Conservation (phyloP, 2,797 vertebrate genomes). For the Notolepis coatsorum region DNA sequence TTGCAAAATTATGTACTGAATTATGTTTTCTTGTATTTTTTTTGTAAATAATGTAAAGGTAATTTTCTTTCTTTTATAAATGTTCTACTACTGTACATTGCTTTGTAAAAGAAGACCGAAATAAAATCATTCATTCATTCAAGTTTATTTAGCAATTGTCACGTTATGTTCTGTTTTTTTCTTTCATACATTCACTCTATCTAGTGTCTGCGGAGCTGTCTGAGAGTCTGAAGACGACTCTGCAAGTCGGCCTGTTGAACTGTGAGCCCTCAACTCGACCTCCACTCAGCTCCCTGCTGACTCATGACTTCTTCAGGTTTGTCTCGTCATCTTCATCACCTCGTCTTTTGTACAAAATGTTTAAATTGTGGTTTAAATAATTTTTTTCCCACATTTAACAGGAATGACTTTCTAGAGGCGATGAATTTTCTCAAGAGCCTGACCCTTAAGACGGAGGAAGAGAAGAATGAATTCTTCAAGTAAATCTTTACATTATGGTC, state of each 20-base stretch:
- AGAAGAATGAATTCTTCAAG: constrained; percentile 99
- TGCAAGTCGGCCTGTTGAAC: constrained; percentile 85
- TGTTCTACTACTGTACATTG: too few relatives aligned
- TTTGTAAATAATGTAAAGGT: too few relatives aligned
- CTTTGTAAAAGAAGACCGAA: too few relatives aligned
- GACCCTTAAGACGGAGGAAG: constrained; percentile 95
- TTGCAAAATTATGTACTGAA: too few relatives aligned
- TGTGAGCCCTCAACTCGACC: constrained; percentile 85
- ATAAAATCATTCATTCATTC: too few relatives aligned
- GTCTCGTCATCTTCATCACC: constrained; percentile 25
- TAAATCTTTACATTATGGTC: constrained; percentile 71
- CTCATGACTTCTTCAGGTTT: constrained; percentile 94
- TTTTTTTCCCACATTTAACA: constrained; percentile 58
- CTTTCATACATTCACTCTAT: constrained; percentile 12
- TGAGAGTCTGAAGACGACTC: constrained; percentile 85
- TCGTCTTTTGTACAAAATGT: too few relatives aligned
- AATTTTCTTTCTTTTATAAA: too few relatives aligned
- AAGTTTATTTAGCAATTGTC: too few relatives aligned
- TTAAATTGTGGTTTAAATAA: too few relatives aligned
- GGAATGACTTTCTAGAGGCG: constrained; percentile 97
- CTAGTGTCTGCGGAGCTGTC: constrained; percentile 78
- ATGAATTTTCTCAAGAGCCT: constrained; percentile 96
- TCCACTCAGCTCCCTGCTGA: constrained; percentile 85
- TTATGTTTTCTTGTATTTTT: too few relatives aligned
- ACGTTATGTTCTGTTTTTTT: too few relatives aligned